Evolutionary conservation across 2,797 vertebrate genomes (phyloP), one percentile per base, ranked within the genome.

Genomic region (Megalops cyprinoides): DNA sequence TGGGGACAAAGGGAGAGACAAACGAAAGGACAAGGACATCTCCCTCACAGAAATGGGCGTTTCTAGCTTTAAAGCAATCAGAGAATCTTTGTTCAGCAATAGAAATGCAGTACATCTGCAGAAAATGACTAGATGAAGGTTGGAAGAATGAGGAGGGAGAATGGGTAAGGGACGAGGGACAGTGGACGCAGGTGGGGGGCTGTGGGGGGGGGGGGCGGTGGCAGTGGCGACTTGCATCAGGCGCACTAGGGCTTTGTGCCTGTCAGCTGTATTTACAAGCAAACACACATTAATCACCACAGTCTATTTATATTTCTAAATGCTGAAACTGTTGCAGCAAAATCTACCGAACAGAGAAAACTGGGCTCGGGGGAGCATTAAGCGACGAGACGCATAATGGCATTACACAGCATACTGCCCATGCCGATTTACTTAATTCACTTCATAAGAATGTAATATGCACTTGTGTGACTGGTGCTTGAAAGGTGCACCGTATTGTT

Each of bases 281-380:
- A 76, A 75, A 56, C 71, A 53, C 51, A 75, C 79, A 76, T 65
- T 75, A 76, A 81, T 81, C 79, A 76, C 49, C 34, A 31, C 44
- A 20, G 2, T 42, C 53, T 28, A 76, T 55, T 37, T 55, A 55
- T 37, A 23, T 49, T 25, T n/a, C 76, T 10, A 74, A 23, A 46
- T 9, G 69, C 44, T 55, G 25, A 62, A 62, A 25, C 42, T 4
- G 53, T 46, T 25, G 53, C 53, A 49, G 53, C 39, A 12, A 49
- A 42, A 37, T 37, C 15, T 25, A 25, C 71, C 49, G 23, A 49
- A 4, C 12, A 28, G 12, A 48, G 51, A 74, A 14, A 28, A 28
- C 12, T 31, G 56, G n/a, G 25, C 34, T 69, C 14, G 14, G 28
- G 39, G 46, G 14, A 49, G 42, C 42, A 5, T 10, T 14, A 74